A percentile compares a stretch with the other conserved stretches of the same genome.
These are phyloP conservation scores for Zoroaster sp. DNA, from an alignment of 53 echinoderm and acorn worm genomes.

Conservation along the genomic window DNA sequence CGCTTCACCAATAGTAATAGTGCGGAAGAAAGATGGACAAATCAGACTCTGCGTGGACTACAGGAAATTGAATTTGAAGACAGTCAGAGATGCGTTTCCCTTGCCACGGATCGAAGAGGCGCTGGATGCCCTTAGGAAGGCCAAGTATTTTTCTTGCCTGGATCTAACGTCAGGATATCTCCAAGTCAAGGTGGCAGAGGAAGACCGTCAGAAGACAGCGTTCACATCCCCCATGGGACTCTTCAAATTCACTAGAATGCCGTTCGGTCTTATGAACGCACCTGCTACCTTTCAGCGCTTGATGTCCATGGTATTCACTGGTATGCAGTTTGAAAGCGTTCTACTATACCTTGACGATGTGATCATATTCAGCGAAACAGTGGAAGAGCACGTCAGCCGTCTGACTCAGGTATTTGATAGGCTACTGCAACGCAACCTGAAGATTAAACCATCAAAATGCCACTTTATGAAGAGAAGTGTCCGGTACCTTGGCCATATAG, in stretches of 20 bases:
- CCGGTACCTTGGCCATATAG: conserved; percentile 31
- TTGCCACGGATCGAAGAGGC: conserved; percentile 35
- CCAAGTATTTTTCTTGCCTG: conserved; percentile 6
- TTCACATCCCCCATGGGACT: conserved; percentile 42
- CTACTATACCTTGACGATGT: conserved; percentile 29
- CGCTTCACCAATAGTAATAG: conserved; percentile 34
- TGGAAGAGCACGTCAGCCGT: conserved; percentile 26
- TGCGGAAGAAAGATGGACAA: conserved; percentile 43
- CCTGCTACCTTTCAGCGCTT: conserved; percentile 41
- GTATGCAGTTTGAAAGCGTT: not conserved
- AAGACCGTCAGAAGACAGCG: conserved; percentile 31
- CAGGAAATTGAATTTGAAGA: conserved; percentile 4
- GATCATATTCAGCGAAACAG: not conserved
- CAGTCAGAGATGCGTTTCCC: conserved; percentile 42
- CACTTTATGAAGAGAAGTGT: conserved; percentile 4
- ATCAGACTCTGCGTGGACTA: conserved; percentile 50
- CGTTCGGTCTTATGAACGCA: conserved; percentile 27
- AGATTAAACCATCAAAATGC: conserved; percentile 37
- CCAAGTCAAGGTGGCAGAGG: conserved; percentile 15
- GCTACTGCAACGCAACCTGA: not conserved
- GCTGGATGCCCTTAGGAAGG: not conserved
- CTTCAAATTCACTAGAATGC: conserved; percentile 25
- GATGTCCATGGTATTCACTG: conserved; percentile 31
- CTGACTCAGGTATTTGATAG: not conserved
- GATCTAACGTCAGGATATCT: conserved; percentile 43